Evolutionary conservation across 2,797 vertebrate species (phyloP).

Genomic region (Syngnathus rostellatus): DNA sequence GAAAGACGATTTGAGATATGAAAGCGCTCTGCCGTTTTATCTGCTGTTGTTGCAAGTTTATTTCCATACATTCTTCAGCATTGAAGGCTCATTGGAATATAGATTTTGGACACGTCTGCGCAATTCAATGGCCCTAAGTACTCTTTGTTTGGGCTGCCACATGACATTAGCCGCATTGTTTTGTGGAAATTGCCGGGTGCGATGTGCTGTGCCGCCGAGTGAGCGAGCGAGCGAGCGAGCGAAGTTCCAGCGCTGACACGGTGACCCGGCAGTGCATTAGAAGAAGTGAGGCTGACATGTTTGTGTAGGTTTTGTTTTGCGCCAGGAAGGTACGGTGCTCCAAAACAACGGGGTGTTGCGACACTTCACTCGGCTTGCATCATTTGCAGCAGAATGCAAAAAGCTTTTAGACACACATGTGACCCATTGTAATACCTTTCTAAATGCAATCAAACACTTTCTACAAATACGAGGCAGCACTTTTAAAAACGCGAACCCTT

Average conservation of each 20-base stretch:
- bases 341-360: conserved; percentile 64
- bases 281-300: conserved; percentile 68
- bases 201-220: conserved; percentile 39
- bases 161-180: conserved; percentile 50
- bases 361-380: conserved; percentile 77
- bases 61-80: not conserved
- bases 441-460: conserved; percentile 80
- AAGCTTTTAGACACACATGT: conserved; percentile 82
- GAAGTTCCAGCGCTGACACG: conserved; percentile 63
- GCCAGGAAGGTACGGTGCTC: conserved; percentile 63
- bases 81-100: conserved; percentile 48
- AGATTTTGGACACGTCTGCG: conserved; percentile 54
- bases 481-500: conserved; percentile 76
- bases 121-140: conserved; percentile 52
- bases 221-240: conserved; percentile 14
- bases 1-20: not conserved
- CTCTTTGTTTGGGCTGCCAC: conserved; percentile 56
- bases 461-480: conserved; percentile 72
- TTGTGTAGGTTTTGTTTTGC: conserved; percentile 67
- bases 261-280: conserved; percentile 67
- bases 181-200: conserved; percentile 43
- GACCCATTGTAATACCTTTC: conserved; percentile 80
- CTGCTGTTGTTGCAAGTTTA: not conserved
- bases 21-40: not conserved
- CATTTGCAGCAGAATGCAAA: conserved; percentile 76